Conservation (phyloP, 2,888 invertebrate genomes). For the Perithous albicinctus region DNA sequence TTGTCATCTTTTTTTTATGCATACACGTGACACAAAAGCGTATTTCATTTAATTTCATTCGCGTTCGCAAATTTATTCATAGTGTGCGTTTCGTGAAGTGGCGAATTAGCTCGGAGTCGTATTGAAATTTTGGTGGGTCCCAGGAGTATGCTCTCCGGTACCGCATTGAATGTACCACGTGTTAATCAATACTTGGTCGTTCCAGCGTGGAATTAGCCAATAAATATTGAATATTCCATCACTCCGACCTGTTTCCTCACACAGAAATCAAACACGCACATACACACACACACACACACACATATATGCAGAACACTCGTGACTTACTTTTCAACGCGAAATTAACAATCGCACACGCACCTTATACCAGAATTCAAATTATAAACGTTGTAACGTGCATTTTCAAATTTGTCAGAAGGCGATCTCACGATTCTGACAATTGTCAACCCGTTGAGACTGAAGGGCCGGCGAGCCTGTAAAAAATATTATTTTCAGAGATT, state of each 20-base stretch:
- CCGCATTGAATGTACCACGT: constrained; percentile 46
- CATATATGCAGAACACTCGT: constrained; percentile 25
- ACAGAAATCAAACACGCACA: constrained; percentile 17
- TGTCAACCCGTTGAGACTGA: no score
- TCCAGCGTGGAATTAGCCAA: constrained; percentile 50
- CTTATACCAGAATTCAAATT: no score
- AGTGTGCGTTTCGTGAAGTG: constrained; percentile 28
- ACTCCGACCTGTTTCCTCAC: constrained; percentile 40
- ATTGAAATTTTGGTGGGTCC: constrained; percentile 48
- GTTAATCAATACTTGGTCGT: constrained; percentile 61
- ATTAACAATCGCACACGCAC: constrained; percentile 27
- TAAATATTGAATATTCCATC: constrained; percentile 64
- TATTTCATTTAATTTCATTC: constrained; percentile 12
- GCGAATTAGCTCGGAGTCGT: constrained; percentile 45
- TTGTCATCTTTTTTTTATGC: background rate
- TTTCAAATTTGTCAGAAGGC: no score
- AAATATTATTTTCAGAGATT: no score
- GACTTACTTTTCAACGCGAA: constrained; percentile 23
- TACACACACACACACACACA: constrained; percentile 7
- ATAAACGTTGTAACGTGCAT: no score
- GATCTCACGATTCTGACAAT: no score
- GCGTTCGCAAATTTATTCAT: constrained; percentile 17
- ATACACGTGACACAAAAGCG: background rate
- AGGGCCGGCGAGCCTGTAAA: no score
- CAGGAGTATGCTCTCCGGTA: constrained; percentile 28